A percentile compares a stretch with the other conserved stretches of the same genome.
Evolutionary conservation across 2,888 invertebrate genomes (phyloP).

Genomic region (Nudaria mundana): DNA sequence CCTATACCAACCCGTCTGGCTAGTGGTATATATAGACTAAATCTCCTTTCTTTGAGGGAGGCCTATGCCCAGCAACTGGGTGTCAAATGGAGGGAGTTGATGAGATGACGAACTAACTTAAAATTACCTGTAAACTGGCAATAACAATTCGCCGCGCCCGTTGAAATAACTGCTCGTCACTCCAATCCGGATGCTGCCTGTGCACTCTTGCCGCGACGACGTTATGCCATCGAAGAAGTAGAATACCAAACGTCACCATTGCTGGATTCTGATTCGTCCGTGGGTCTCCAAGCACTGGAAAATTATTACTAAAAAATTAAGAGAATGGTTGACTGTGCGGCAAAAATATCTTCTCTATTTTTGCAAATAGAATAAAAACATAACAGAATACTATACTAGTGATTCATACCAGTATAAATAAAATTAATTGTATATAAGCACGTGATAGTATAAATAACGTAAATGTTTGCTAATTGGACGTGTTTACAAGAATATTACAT

Average conservation of each 20-base stretch:
- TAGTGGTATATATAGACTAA: too few species aligned
- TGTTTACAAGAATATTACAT: too few species aligned
- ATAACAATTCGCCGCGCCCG: constrained; percentile 93
- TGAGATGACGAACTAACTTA: background rate
- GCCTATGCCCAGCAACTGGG: too few species aligned
- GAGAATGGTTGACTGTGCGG: background rate
- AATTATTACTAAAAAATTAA: constrained; percentile 2
- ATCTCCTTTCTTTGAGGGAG: too few species aligned
- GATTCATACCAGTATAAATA: too few species aligned
- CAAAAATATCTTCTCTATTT: too few species aligned
- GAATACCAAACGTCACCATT: constrained; percentile 93
- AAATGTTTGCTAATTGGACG: too few species aligned
- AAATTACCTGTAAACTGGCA: constrained; percentile 91
- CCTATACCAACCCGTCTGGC: too few species aligned
- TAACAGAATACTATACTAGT: too few species aligned
- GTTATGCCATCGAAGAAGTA: constrained; percentile 98
- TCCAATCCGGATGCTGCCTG: constrained; percentile 90
- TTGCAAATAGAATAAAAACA: too few species aligned
- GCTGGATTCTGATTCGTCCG: constrained; percentile 99
- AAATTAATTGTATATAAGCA: too few species aligned
- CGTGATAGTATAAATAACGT: too few species aligned
- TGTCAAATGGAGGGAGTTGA: background rate
- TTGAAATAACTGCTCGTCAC: constrained; percentile 97
- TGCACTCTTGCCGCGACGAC: constrained; percentile 91
- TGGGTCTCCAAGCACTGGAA: constrained; percentile 95